These are phyloP conservation scores for Acanthaster planci DNA, from an alignment of 35 echinoderm and acorn worm species.

Conservation along the genomic window DNA sequence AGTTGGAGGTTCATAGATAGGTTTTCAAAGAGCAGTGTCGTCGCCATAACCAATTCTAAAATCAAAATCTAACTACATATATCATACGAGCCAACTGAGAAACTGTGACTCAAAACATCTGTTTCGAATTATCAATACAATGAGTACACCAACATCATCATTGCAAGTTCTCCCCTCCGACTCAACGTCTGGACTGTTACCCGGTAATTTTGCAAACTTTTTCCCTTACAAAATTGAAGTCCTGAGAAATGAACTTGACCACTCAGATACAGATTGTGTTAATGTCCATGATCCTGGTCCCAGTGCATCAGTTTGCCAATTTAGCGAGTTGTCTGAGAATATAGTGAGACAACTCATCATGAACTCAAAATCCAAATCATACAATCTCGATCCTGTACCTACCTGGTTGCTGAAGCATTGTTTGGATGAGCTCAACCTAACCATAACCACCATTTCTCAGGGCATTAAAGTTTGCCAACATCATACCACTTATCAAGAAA, in stretches of 20 bases:
- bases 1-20: slow-evolving; percentile 3
- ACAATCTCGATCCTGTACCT: slow-evolving; percentile 45
- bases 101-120: too few relatives aligned
- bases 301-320: too few relatives aligned
- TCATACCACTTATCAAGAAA: slow-evolving; percentile 61
- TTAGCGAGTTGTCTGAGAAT: not conserved
- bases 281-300: not conserved
- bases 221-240: not conserved
- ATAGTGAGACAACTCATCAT: slow-evolving; percentile 24
- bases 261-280: not conserved
- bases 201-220: not conserved
- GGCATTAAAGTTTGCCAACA: slow-evolving; percentile 19
- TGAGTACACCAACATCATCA: not conserved
- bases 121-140: not conserved
- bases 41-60: not conserved
- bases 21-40: too few relatives aligned
- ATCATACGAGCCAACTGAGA: not conserved
- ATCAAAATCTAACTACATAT: too few relatives aligned
- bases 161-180: too few relatives aligned
- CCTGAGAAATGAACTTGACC: slow-evolving; percentile 9
- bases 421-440: not conserved
- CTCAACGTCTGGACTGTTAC: not conserved
- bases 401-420: slow-evolving; percentile 26
- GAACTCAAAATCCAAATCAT: slow-evolving; percentile 32
- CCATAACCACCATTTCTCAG: slow-evolving; percentile 31